Evolutionary conservation across 2,888 invertebrate species (phyloP).

Genomic region (Spicauda simplicius): DNA sequence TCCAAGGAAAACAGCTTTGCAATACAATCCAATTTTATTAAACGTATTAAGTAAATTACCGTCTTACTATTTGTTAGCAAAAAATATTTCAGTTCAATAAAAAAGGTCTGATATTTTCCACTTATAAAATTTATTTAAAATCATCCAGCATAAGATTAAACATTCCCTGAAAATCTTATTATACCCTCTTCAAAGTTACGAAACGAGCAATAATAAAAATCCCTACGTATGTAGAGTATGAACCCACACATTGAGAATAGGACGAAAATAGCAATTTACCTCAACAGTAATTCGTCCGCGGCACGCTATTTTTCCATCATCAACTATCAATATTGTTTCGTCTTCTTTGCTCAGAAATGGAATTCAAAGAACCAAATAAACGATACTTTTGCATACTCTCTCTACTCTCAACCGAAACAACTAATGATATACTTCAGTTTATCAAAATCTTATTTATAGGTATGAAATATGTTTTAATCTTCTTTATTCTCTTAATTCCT

Average conservation of each 20-base stretch:
- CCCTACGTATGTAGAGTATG: slow-evolving; percentile 53
- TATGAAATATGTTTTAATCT: no score
- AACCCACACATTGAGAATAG: slow-evolving; percentile 66
- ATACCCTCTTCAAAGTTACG: neutral
- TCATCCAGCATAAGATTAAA: no score
- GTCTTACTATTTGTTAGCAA: no score
- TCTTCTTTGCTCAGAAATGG: slow-evolving; percentile 75
- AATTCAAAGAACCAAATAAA: slow-evolving; percentile 69
- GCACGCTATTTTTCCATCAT: slow-evolving; percentile 82
- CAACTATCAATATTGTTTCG: slow-evolving; percentile 82
- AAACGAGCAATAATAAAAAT: slow-evolving; percentile 17
- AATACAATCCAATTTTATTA: no score
- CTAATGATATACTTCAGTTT: slow-evolving; percentile 37
- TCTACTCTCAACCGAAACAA: slow-evolving; percentile 42
- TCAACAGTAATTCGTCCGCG: slow-evolving; percentile 68
- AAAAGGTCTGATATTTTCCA: no score
- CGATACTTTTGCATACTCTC: slow-evolving; percentile 63
- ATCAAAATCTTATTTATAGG: neutral
- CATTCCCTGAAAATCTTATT: no score
- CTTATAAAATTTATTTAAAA: no score
- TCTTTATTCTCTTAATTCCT: no score
- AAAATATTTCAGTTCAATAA: no score
- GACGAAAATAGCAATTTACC: slow-evolving; percentile 77
- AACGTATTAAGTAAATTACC: no score
- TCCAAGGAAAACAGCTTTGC: no score